Evolutionary conservation across 2,888 invertebrate genomes (phyloP).

Genomic region (Scaptomyza flava): DNA sequence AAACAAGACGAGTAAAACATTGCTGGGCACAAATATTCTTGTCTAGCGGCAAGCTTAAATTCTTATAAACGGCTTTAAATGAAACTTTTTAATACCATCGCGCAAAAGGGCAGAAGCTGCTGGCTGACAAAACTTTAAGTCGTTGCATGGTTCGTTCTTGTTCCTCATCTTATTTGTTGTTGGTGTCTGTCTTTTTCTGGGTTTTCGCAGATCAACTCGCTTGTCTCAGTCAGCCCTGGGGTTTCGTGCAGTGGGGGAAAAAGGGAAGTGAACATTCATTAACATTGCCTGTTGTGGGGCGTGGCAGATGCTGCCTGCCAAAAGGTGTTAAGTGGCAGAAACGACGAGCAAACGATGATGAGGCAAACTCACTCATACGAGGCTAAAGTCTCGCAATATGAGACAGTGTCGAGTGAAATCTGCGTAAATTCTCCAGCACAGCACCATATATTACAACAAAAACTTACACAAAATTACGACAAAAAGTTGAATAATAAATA

Average conservation of each 20-base stretch:
- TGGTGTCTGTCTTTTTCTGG: constrained; percentile 12
- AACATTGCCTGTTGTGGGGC: constrained; percentile 68
- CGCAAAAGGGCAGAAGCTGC: constrained; percentile 19
- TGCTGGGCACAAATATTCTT: constrained; percentile 29
- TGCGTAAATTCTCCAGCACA: constrained; percentile 50
- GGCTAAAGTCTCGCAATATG: constrained; percentile 45
- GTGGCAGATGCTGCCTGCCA: constrained; percentile 71
- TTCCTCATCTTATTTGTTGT: constrained; percentile 3
- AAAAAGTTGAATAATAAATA: constrained; percentile 40
- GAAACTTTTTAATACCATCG: constrained; percentile 61
- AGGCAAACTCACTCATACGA: constrained; percentile 55
- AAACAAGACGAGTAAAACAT: constrained; percentile 44
- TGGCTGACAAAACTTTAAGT: constrained; percentile 42
- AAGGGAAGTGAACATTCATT: constrained; percentile 59
- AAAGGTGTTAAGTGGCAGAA: constrained; percentile 67
- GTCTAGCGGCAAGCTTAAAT: constrained; percentile 48
- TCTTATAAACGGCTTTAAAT: constrained; percentile 58
- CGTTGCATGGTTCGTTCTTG: constrained; percentile 27
- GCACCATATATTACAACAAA: constrained; percentile 55
- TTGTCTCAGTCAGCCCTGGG: constrained; percentile 33
- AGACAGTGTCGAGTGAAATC: constrained; percentile 47
- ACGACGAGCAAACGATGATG: constrained; percentile 68
- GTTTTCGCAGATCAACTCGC: constrained; percentile 61
- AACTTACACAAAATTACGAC: constrained; percentile 16
- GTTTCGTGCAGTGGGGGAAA: no score